phyloP scores from a whole-genome alignment of 2,113 vertebrate genomes.

The Carettochelys insculpta region DNA sequence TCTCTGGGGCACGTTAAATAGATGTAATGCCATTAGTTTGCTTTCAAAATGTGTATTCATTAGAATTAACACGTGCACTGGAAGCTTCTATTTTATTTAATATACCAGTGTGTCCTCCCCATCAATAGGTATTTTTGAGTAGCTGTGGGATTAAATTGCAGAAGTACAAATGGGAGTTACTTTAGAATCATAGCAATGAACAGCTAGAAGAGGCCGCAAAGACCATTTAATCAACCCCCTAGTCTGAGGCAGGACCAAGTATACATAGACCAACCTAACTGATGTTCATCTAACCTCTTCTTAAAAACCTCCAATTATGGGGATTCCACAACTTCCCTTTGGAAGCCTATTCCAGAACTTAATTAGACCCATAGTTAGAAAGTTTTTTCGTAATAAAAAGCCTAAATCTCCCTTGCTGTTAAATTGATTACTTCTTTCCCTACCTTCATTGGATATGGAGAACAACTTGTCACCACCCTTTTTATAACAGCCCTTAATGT shows the following conservation, averaged over 20 bases:
- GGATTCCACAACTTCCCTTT: not conserved
- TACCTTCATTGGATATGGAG: not conserved
- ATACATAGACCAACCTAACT: not conserved
- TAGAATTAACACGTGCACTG: not conserved
- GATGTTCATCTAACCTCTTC: not conserved
- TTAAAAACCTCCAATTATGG: not conserved
- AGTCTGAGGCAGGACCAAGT: not conserved
- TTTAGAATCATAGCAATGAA: not conserved
- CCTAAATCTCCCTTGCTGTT: not conserved
- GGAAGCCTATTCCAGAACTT: not conserved
- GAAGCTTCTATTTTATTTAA: not conserved
- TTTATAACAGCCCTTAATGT: not conserved
- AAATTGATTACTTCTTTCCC: not conserved
- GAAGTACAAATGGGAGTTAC: not conserved
- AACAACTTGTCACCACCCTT: not conserved
- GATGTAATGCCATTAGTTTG: not conserved
- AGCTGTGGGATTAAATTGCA: not conserved
- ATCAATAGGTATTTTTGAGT: not conserved
- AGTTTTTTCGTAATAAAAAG: not conserved
- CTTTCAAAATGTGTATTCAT: not conserved
- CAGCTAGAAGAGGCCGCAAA: not conserved
- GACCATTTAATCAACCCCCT: not conserved
- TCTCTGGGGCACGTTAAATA: not conserved
- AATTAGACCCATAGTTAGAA: not conserved
- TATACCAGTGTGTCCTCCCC: not conserved